Evolutionary conservation across 23 tunicate species (phyloP), one percentile per base, ranked within the genome.

Genomic region (Oikopleura dioica): DNA sequence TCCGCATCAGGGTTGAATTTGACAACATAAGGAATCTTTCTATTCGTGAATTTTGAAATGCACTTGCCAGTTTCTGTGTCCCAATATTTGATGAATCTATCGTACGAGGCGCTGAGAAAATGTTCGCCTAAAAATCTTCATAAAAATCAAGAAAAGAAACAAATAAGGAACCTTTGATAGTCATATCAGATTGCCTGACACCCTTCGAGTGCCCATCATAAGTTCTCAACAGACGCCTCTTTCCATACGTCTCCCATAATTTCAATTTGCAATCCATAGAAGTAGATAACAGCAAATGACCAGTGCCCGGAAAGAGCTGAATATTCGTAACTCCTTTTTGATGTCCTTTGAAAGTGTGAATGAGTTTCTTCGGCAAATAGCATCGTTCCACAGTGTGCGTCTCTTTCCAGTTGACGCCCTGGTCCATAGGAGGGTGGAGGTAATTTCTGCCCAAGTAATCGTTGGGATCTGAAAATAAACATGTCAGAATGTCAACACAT

Each of bases 231-330:
- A 92, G 37, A 37, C 94, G 77, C 37, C 98, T 68, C 37, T 86
- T 86, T 44, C 83, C 79, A 55, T 92, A 92, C 1, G 87, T 87
- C 76, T 92, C 94, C 98, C 98, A 92, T 0, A 92, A 68, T 78
- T 94, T 94, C 37, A 86, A 85, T 94, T 94, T 94, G 59, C 95
- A 83, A 59, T 94, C 99, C 99, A 94, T 94, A 1, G 99, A 86
- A 29, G 99, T 82, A 16, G 99, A 86, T 0, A 94, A 76, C 36
- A 94, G 77, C 36, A 94, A 78, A 81, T 94, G 99, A 29, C 99
- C 99, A 36, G 99, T 86, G 69, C 75, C 79, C 0, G 99, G 99
- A 68, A 86, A 94, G 0, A 94, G 79, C 68, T 79, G 76, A 50
- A 94, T 83, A 36, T 85, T 76, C 4, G 99, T 86, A 28, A 94